These are phyloP conservation scores for Pristionchus maxplancki DNA, from an alignment of 2,888 invertebrate species.

Conservation along the genomic window DNA sequence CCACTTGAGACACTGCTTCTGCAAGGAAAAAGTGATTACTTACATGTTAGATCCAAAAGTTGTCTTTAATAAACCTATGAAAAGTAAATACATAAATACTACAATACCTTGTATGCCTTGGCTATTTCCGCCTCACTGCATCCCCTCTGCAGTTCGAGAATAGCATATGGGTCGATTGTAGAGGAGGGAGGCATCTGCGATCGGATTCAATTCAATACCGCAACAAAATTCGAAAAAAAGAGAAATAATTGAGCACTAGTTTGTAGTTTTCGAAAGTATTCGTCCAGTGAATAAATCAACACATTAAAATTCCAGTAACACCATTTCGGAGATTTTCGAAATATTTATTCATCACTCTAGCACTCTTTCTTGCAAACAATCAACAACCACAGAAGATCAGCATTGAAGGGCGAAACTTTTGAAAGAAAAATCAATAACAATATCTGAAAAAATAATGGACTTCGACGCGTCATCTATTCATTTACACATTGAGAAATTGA, in stretches of 20 bases:
- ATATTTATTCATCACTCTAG: slow-evolving; percentile 31
- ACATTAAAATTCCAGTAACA: background rate
- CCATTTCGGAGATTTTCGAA: slow-evolving; percentile 14
- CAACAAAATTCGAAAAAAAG: background rate
- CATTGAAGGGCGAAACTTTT: slow-evolving; percentile 11
- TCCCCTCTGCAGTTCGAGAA: slow-evolving; percentile 60
- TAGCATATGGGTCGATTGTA: slow-evolving; percentile 60
- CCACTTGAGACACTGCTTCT: slow-evolving; percentile 65
- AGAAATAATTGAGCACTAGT: background rate
- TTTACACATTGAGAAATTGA: slow-evolving; percentile 34
- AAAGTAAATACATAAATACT: too few relatives aligned
- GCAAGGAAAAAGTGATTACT: background rate
- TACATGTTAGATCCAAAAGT: too few relatives aligned
- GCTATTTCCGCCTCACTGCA: slow-evolving; percentile 65
- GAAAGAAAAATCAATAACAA: slow-evolving; percentile 8
- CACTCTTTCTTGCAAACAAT: background rate
- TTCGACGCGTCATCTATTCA: background rate
- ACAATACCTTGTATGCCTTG: slow-evolving; percentile 60
- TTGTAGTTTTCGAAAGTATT: background rate
- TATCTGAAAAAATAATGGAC: slow-evolving; percentile 5
- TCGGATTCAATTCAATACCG: background rate
- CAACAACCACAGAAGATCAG: slow-evolving; percentile 34
- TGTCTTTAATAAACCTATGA: too few relatives aligned
- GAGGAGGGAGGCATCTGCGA: slow-evolving; percentile 32
- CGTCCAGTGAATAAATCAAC: slow-evolving; percentile 1